Base-by-base conservation (phyloP, 2,888 invertebrate species). In the Dasysyrphus tricinctus region DNA sequence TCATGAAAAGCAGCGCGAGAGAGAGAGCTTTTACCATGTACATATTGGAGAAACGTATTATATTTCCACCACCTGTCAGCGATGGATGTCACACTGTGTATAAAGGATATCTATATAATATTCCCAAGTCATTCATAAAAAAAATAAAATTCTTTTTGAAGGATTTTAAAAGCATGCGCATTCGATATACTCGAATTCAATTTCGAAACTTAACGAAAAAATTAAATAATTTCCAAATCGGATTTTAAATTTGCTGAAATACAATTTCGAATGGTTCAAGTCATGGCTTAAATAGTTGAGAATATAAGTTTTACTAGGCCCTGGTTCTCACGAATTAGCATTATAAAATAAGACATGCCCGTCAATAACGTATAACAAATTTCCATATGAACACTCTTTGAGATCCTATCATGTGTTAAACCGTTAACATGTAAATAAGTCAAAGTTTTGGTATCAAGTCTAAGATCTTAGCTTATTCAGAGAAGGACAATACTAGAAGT, bases 51-150 rank as follows among this genome's bases (percentile, higher is more conserved):
- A 70, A 73, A 42, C 39, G 57, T 57, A 37, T 19, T 75, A 75
- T 86, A 75, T 86, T 86, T 78, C 72, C 82, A 86, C 86, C 86
- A 86, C 86, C 86, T 86, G 86, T 86, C 86, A 86, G 82, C 37
- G 63, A 81, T 78, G 77, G 24, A 24, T 24, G 24, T 24, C 24
- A 78, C 74, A 78, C 77, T 77, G 74, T 70, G 74, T 70, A 74
- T 69, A 70, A 47, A 82, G 78, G 54, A 72, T 82, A 24, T 24
- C 24, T 24, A 24, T 24, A 24, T 24, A 24, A 24, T 24, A 42
- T 86, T 59, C 72, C 72, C 74, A 84, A 85, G 81, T 86, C 86
- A 86, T 86, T 86, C 86, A 86, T 82, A 70, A 82, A 78, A 82
- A 84, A 79, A 80, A 70, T 24, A 75, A 14, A 77, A 61, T 74